Evolutionary conservation across 2,113 vertebrate species (phyloP).

Genomic region (Sigmodon hispidus): DNA sequence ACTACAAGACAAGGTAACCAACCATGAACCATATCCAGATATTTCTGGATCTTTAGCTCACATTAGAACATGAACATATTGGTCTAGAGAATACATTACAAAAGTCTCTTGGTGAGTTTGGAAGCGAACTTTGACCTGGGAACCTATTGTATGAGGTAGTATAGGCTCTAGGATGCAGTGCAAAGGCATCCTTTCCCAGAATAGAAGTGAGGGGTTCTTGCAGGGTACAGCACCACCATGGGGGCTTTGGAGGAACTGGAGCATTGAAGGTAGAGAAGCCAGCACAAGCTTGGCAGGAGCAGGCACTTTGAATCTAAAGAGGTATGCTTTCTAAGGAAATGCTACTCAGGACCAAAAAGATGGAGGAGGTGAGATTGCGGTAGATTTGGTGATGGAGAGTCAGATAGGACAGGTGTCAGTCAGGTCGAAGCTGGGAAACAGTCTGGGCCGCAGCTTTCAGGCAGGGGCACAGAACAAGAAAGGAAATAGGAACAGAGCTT

Average conservation of each 20-base stretch:
- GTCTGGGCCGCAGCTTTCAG: neutral
- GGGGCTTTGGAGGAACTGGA: neutral
- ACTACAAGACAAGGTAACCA: rapidly evolving
- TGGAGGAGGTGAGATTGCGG: neutral
- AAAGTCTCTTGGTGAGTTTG: neutral
- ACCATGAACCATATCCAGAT: neutral
- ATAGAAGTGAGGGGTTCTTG: neutral
- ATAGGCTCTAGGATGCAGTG: too few species aligned
- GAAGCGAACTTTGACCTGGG: neutral
- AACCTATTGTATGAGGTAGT: neutral
- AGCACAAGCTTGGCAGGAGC: neutral
- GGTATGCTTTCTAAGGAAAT: neutral
- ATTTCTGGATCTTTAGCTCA: neutral
- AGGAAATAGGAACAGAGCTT: neutral
- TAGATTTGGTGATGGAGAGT: neutral
- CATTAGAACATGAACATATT: neutral
- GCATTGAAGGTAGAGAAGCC: neutral
- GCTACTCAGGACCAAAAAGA: neutral
- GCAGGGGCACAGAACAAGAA: neutral
- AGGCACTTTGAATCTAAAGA: neutral
- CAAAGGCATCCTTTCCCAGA: neutral
- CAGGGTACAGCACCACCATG: neutral
- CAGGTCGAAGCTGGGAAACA: neutral
- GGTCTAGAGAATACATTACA: neutral
- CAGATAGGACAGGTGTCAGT: neutral